phyloP scores from a whole-genome alignment of 1,140 invertebrate species.

The Camponotus vicinus region DNA sequence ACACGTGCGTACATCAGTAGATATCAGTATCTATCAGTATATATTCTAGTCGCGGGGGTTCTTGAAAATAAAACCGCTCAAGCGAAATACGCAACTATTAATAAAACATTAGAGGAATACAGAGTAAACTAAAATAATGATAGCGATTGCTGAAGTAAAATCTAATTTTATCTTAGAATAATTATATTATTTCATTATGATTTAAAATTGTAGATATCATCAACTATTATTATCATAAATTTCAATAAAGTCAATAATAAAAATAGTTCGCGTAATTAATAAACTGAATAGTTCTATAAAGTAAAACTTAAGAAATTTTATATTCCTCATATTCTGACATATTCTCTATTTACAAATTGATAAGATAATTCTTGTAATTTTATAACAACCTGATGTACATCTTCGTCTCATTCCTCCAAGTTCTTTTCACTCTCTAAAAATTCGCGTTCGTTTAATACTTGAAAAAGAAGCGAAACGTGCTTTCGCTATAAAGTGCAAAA shows the following conservation, averaged over 20 bases:
- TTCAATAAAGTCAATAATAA: neutral
- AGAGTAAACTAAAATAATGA: neutral
- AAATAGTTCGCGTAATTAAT: neutral
- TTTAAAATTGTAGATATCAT: neutral
- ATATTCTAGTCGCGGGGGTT: neutral
- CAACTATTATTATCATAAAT: conserved; percentile 20
- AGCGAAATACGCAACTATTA: neutral
- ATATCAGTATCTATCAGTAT: conserved; percentile 50
- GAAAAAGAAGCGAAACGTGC: conserved; percentile 23
- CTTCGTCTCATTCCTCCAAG: neutral
- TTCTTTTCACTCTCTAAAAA: neutral
- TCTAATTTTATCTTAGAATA: neutral
- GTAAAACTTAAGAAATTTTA: neutral
- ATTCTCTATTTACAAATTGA: neutral
- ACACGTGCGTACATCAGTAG: conserved; percentile 50
- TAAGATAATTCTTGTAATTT: neutral
- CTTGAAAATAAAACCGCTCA: neutral
- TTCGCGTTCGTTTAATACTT: conserved; percentile 17
- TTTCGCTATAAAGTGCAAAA: conserved; percentile 52
- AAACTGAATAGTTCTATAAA: neutral
- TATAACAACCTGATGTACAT: neutral
- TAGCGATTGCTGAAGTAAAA: neutral
- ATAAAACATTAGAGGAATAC: neutral
- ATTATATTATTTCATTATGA: neutral
- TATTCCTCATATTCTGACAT: no score